These are phyloP conservation scores for Mus caroli DNA, from an alignment of 2,797 vertebrate genomes.

Conservation along the genomic window DNA sequence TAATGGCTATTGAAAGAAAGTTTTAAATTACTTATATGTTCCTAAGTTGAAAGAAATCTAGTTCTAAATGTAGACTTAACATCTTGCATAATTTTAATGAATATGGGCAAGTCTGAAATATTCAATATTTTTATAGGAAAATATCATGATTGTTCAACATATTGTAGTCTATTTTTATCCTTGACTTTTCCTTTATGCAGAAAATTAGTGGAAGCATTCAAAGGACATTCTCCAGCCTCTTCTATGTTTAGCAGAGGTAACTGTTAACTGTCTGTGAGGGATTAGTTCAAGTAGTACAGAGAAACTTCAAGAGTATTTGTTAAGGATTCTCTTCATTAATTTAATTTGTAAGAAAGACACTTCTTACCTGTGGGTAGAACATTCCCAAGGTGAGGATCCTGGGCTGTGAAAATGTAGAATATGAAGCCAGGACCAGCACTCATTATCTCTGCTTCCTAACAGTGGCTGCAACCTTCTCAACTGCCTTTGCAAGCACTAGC, in stretches of 20 bases:
- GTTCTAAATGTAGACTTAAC: neutral
- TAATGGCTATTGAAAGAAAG: neutral
- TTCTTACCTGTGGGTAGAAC: neutral
- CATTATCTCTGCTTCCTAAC: neutral
- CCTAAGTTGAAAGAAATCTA: constrained; percentile 1
- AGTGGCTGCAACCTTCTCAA: neutral
- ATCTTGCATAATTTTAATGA: neutral
- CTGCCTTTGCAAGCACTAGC: no score
- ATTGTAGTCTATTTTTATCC: neutral
- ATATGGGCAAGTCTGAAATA: neutral
- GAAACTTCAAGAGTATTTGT: neutral
- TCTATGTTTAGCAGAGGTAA: neutral
- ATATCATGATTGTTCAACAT: neutral
- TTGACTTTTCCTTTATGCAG: neutral
- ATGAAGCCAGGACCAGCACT: no score
- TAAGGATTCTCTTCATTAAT: neutral
- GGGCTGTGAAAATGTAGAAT: no score
- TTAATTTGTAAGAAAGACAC: neutral
- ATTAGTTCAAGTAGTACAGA: neutral
- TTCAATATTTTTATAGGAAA: neutral
- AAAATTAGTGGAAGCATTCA: neutral
- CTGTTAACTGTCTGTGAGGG: neutral
- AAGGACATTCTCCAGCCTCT: neutral
- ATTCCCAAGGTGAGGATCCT: neutral
- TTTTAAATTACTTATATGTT: neutral